Percentiles rank a stretch among this genome's conserved stretches.
phyloP scores from a whole-genome alignment of 2,888 invertebrate species.

The Strigamia maritima region DNA sequence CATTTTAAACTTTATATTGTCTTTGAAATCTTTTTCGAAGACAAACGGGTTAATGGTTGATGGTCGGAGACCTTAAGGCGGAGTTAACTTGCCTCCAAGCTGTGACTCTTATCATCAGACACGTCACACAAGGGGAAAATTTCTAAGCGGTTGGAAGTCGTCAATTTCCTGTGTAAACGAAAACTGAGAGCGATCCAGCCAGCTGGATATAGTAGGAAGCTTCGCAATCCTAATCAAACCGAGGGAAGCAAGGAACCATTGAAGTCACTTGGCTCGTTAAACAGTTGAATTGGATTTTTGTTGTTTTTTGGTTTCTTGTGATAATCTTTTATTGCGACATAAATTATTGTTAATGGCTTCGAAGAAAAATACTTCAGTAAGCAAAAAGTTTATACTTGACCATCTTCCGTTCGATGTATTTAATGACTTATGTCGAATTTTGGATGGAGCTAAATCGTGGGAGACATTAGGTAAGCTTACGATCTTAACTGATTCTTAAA shows the following conservation, averaged over 20 bases:
- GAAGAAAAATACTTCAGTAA: not conserved
- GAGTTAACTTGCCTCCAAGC: not conserved
- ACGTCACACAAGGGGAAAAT: not conserved
- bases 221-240: no score
- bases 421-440: constrained; percentile 67
- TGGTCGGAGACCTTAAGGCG: not conserved
- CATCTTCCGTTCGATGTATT: constrained; percentile 68
- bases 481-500: not conserved
- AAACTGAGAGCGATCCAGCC: not conserved
- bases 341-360: not conserved
- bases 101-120: not conserved
- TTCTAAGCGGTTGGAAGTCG: not conserved
- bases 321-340: not conserved
- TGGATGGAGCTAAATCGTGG: constrained; percentile 78
- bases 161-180: not conserved
- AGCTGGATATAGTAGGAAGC: not conserved
- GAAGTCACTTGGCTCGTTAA: no score
- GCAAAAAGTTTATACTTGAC: not conserved
- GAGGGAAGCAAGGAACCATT: no score
- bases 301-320: not conserved
- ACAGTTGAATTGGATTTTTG: no score
- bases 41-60: not conserved
- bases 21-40: not conserved
- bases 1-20: not conserved
- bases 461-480: constrained; percentile 60